Conservation (phyloP, 2,797 vertebrate species). For the Muscicapa striata region DNA sequence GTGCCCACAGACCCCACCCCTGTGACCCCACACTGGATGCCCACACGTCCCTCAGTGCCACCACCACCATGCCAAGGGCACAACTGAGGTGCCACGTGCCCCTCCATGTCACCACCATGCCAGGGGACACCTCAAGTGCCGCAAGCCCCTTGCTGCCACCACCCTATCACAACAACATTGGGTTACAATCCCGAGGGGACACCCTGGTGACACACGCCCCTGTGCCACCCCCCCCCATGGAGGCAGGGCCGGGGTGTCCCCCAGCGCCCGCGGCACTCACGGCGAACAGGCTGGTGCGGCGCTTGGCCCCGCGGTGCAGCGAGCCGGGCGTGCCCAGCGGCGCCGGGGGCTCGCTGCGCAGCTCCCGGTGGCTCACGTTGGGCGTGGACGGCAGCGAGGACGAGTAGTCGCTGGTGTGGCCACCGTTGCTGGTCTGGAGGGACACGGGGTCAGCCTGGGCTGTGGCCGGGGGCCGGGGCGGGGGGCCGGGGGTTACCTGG, state of each 20-base stretch:
- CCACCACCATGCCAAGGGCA: accelerated
- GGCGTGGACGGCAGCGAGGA: conserved; percentile 95
- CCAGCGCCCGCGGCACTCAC: conserved; percentile 74
- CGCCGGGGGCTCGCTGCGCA: conserved; percentile 79
- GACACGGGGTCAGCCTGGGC: background rate
- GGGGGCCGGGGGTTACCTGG: conserved; percentile 73
- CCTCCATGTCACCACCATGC: too few species aligned
- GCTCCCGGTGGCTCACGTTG: conserved; percentile 90
- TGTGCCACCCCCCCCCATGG: background rate
- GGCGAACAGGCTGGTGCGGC: conserved; percentile 92
- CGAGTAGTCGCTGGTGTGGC: conserved; percentile 87
- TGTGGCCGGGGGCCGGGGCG: accelerated
- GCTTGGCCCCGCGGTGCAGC: conserved; percentile 85
- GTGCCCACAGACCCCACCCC: accelerated
- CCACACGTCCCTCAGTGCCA: accelerated
- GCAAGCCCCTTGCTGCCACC: background rate
- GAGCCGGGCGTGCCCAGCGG: conserved; percentile 81
- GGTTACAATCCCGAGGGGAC: accelerated
- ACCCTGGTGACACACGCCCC: background rate
- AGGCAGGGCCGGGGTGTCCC: background rate
- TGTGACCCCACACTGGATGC: accelerated
- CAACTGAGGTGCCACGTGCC: accelerated
- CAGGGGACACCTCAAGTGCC: background rate
- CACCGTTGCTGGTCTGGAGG: conserved; percentile 88
- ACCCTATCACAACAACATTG: background rate